Evolutionary conservation across 2,888 invertebrate genomes (phyloP), one percentile per base, ranked within the genome.

Genomic region (Anticlea derivata): DNA sequence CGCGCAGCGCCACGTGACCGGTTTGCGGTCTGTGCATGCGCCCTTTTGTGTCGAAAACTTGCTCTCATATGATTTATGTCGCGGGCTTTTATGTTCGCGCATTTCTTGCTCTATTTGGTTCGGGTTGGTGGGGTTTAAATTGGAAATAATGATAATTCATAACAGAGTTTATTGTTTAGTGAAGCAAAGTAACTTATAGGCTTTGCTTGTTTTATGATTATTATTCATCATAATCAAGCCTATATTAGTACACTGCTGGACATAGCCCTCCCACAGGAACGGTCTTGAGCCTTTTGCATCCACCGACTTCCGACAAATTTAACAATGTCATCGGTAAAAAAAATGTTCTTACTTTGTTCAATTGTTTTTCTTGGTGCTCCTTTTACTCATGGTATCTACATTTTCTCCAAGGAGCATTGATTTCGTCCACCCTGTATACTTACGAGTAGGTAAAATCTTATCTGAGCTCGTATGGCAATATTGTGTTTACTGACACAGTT

Each of bases 1-100:
- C 86, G 88, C 85, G 68, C 63, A 6, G 6, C 8, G 78, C 68
- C 89, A 88, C 89, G 89, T 88, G 89, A 87, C 86, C 76, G 65
- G 75, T 75, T 75, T 82, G 73, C 73, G 70, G 72, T 76, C 66
- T 20, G 51, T 37, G 75, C 75, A 75, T 80, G 82, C 73, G 78
- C 77, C 80, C 83, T 83, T 86, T 86, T 84, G 80, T 82, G 73
- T 74, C 68, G 63, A 75, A 72, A 75, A 71, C 73, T 71, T 66
- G 69, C 56, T 58, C 51, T 22, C 34, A 45, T 56, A 58, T 62
- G 62, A 68, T 70, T 70, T 70, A 73, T 66, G 70, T 66, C 61
- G 47, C 51, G 51, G 40, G 50, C 54, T 63, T 65, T 58, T 54
- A 58, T 57, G 53, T 52, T 59, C 48, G 55, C 51, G 48, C 33